Evolutionary conservation across 35 echinoderm and acorn worm species (phyloP).

Genomic region (Heliocidaris erythrogramma): DNA sequence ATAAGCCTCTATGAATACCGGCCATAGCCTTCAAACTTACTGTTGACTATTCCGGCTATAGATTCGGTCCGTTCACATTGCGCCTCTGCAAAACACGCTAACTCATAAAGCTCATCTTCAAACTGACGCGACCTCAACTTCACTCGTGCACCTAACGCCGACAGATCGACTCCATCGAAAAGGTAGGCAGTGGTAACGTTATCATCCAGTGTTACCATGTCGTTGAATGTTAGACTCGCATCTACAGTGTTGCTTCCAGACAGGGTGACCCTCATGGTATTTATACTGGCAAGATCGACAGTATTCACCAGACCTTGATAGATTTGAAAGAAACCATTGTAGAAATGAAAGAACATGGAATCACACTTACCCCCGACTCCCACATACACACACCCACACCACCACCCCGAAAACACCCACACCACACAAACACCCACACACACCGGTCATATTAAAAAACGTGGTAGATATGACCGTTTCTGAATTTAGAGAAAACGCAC

Average conservation of each 20-base stretch:
- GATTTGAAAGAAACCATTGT: not conserved
- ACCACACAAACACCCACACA: no score
- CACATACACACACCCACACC: no score
- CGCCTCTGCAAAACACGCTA: constrained; percentile 13
- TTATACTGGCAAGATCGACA: not conserved
- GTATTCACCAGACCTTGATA: constrained; percentile 16
- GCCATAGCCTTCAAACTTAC: not conserved
- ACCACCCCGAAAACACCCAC: no score
- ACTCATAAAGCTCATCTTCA: not conserved
- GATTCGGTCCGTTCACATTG: constrained; percentile 36
- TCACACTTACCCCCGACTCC: no score
- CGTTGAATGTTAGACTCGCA: constrained; percentile 19
- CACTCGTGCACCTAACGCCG: not conserved
- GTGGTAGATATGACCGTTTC: no score
- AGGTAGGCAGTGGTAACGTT: constrained; percentile 35
- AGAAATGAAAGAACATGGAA: no score
- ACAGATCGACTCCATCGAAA: constrained; percentile 40
- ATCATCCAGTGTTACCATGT: constrained; percentile 4
- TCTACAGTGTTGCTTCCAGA: not conserved
- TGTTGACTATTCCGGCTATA: constrained; percentile 33
- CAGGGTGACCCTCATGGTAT: not conserved
- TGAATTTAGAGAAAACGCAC: no score
- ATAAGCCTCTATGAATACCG: no score
- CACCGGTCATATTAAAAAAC: no score
- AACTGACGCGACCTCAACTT: not conserved